Conservation (phyloP, 2,113 vertebrate genomes). For the Eptesicus fuscus region DNA sequence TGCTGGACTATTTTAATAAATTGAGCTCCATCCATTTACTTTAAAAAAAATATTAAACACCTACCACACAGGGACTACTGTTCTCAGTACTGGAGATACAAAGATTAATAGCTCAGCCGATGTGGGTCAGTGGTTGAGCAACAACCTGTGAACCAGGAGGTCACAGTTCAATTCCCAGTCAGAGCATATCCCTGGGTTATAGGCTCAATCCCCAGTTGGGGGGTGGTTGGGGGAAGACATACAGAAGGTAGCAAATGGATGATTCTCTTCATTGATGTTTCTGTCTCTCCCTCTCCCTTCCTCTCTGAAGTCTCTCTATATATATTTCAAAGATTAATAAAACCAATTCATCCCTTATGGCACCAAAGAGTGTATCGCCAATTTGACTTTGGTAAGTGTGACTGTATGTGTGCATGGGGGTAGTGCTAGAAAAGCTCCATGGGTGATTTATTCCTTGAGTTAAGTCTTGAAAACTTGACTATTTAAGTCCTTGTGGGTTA, state of each 20-base stretch:
- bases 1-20: background rate
- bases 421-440: background rate
- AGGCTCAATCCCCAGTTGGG: too few species aligned
- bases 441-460: background rate
- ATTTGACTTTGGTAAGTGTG: background rate
- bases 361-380: background rate
- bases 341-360: background rate
- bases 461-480: background rate
- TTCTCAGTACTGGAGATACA: background rate
- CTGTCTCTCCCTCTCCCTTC: too few species aligned
- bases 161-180: too few species aligned
- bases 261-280: too few species aligned
- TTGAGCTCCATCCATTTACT: background rate
- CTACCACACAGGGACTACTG: background rate
- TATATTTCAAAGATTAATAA: background rate
- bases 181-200: too few species aligned
- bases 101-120: background rate
- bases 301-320: too few species aligned
- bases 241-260: too few species aligned
- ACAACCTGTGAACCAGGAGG: too few species aligned
- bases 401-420: background rate
- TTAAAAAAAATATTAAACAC: background rate
- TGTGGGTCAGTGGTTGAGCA: too few species aligned
- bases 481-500: background rate
- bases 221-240: too few species aligned